Conservation (phyloP, 2,888 invertebrate species). For the Lochmaea capreae region DNA sequence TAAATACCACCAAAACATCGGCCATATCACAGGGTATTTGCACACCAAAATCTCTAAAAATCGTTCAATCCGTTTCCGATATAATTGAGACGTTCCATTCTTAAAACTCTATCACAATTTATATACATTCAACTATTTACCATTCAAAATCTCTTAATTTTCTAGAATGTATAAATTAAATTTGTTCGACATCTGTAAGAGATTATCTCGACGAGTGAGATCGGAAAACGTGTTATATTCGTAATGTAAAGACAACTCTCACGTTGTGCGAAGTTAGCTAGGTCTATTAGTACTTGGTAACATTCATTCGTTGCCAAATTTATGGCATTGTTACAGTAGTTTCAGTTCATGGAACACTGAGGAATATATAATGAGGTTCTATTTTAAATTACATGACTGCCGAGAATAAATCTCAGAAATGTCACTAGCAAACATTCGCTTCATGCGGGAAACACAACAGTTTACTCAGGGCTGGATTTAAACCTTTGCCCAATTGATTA, state of each 20-base stretch:
- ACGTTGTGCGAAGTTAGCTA: slow-evolving; percentile 10
- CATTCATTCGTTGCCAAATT: slow-evolving; percentile 27
- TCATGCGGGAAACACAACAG: slow-evolving; percentile 25
- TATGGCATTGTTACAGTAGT: slow-evolving; percentile 28
- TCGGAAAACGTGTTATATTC: slow-evolving; percentile 3
- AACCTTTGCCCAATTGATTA: not conserved
- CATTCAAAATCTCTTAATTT: not conserved
- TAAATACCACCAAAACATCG: no score
- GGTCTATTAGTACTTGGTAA: slow-evolving; percentile 23
- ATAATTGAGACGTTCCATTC: no score
- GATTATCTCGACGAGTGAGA: slow-evolving; percentile 4
- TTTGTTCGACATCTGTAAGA: not conserved
- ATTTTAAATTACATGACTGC: slow-evolving; percentile 40
- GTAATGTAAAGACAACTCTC: slow-evolving; percentile 10
- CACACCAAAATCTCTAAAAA: no score
- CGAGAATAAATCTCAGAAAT: slow-evolving; percentile 42
- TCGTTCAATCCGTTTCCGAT: no score
- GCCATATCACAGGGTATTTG: no score
- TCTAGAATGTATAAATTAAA: not conserved
- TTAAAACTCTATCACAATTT: no score
- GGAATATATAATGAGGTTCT: slow-evolving; percentile 36
- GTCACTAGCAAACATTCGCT: slow-evolving; percentile 38
- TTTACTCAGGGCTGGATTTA: slow-evolving; percentile 11
- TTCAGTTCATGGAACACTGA: slow-evolving; percentile 26
- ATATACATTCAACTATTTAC: not conserved